phyloP scores from a whole-genome alignment of 2,888 invertebrate species.

The Thera obeliscata region DNA sequence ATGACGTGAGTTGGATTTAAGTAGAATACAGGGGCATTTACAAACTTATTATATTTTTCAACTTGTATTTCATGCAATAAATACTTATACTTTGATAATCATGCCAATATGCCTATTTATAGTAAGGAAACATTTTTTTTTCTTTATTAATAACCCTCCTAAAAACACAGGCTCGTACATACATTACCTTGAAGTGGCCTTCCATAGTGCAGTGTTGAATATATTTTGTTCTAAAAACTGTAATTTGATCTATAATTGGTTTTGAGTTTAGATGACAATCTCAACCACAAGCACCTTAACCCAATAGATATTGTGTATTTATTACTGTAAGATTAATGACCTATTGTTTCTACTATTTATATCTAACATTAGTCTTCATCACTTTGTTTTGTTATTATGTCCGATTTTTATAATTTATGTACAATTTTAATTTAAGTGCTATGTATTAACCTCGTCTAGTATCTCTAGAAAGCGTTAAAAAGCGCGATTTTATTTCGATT shows the following conservation, averaged over 20 bases:
- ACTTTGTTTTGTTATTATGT: not conserved
- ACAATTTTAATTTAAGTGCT: slow-evolving; percentile 10
- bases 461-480: no score
- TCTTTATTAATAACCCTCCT: no score
- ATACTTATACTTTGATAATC: no score
- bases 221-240: not conserved
- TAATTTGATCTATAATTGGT: slow-evolving; percentile 1
- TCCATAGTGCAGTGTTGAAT: not conserved
- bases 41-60: no score
- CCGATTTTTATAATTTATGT: not conserved
- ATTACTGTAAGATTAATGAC: not conserved
- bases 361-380: not conserved
- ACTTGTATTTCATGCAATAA: no score
- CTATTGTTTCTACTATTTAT: not conserved
- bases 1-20: no score
- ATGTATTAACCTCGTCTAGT: not conserved
- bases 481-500: not conserved
- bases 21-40: no score
- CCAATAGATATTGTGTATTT: slow-evolving; percentile 13
- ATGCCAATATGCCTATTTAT: no score
- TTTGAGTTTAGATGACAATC: slow-evolving; percentile 8
- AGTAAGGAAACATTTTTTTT: no score
- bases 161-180: no score
- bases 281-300: slow-evolving; percentile 28
- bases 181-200: not conserved